Percentiles rank a stretch among this genome's conserved stretches.
phyloP scores from a whole-genome alignment of 2,888 invertebrate genomes.

The Physocephala rufipes region DNA sequence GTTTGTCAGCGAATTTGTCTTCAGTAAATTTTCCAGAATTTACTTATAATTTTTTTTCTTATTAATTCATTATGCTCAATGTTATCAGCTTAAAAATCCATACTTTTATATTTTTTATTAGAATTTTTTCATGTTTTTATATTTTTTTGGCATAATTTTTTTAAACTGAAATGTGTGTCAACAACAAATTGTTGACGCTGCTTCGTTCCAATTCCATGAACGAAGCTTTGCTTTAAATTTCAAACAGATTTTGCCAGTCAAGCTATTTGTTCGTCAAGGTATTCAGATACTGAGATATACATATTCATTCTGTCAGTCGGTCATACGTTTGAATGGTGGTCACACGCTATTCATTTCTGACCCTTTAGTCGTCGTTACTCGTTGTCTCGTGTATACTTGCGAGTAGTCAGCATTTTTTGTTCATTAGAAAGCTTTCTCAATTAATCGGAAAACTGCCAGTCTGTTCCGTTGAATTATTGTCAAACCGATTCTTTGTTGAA shows the following conservation, averaged over 20 bases:
- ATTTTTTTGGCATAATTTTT: neutral
- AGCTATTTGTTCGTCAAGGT: neutral
- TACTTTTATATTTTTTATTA: neutral
- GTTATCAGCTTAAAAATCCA: slow-evolving; percentile 1
- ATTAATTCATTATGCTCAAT: too few relatives aligned
- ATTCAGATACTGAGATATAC: too few relatives aligned
- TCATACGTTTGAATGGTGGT: neutral
- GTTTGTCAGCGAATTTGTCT: too few relatives aligned
- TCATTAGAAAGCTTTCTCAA: too few relatives aligned
- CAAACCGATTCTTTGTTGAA: too few relatives aligned
- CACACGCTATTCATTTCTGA: too few relatives aligned
- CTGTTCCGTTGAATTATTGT: too few relatives aligned
- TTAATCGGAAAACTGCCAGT: too few relatives aligned
- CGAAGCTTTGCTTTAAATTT: neutral
- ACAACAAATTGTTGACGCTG: slow-evolving; percentile 19
- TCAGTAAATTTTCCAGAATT: too few relatives aligned
- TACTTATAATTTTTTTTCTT: slow-evolving; percentile 2
- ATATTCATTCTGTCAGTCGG: neutral
- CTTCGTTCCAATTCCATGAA: neutral
- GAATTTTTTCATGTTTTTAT: neutral
- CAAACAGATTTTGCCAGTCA: neutral
- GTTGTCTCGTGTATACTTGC: too few relatives aligned
- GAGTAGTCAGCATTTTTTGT: too few relatives aligned
- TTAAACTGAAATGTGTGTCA: slow-evolving; percentile 9
- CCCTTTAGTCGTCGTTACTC: too few relatives aligned